Evolutionary conservation across 2,888 invertebrate species (phyloP).

Genomic region (Brenthis daphne): DNA sequence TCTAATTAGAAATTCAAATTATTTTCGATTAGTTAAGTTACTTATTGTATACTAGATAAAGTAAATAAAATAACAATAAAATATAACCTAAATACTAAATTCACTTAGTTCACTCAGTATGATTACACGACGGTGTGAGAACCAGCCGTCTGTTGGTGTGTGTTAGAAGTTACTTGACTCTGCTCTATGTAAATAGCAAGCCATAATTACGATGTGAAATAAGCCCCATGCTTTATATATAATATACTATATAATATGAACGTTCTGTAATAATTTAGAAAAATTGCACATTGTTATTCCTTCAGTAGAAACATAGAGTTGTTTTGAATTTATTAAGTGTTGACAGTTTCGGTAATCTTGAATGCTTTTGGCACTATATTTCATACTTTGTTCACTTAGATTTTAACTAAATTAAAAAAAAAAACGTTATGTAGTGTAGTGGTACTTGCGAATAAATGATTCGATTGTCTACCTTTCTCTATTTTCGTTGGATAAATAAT

Average conservation of each 20-base stretch:
- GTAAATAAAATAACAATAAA: too few relatives aligned
- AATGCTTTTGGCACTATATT: too few relatives aligned
- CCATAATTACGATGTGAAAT: constrained; percentile 39
- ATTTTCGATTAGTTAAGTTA: too few relatives aligned
- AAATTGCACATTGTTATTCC: constrained; percentile 4
- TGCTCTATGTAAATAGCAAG: constrained; percentile 46
- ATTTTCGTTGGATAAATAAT: too few relatives aligned
- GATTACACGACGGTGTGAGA: constrained; percentile 45
- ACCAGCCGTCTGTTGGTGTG: constrained; percentile 32
- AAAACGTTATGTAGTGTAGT: too few relatives aligned
- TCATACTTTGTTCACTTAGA: too few relatives aligned
- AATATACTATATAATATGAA: constrained; percentile 15
- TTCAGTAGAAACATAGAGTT: background rate
- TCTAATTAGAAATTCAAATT: too few relatives aligned
- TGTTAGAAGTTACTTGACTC: constrained; percentile 42
- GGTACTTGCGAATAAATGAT: too few relatives aligned
- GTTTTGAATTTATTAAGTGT: background rate
- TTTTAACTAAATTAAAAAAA: too few relatives aligned
- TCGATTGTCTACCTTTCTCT: too few relatives aligned
- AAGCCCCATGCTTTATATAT: constrained; percentile 30
- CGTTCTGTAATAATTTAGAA: constrained; percentile 14
- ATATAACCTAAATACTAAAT: background rate
- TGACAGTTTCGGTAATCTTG: background rate
- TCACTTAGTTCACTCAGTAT: background rate
- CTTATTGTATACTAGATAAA: too few relatives aligned